A percentile compares a stretch with the other conserved stretches of the same genome.
phyloP scores from a whole-genome alignment of 2,797 vertebrate genomes.

The Hypotaenidia okinawae region DNA sequence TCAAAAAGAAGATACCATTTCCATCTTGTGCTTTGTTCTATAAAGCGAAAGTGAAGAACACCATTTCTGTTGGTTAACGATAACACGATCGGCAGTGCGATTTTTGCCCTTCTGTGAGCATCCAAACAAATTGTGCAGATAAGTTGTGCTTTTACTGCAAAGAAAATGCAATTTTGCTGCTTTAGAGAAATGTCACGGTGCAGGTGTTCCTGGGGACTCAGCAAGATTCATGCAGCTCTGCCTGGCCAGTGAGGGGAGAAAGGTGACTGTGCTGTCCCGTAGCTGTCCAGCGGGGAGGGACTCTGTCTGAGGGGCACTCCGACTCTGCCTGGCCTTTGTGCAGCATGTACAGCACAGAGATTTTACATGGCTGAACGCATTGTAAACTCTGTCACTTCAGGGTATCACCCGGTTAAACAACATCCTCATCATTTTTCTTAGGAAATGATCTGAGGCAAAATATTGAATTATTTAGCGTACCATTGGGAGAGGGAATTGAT shows the following conservation, averaged over 20 bases:
- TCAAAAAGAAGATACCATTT: neutral
- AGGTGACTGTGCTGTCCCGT: neutral
- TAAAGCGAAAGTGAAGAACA: neutral
- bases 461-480: constrained; percentile 72
- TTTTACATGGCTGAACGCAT: neutral
- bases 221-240: neutral
- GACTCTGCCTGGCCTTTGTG: neutral
- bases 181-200: rapidly evolving
- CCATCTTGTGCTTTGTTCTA: neutral
- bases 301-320: neutral
- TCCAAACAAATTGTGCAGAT: neutral
- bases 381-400: constrained; percentile 59
- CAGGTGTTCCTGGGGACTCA: neutral
- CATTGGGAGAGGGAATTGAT: constrained; percentile 63
- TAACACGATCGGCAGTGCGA: neutral
- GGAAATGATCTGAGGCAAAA: constrained; percentile 71
- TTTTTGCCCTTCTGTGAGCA: neutral
- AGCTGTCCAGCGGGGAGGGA: rapidly evolving
- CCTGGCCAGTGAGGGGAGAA: neutral
- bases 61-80: neutral
- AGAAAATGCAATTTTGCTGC: neutral
- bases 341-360: neutral
- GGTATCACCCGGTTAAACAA: constrained; percentile 58
- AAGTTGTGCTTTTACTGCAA: neutral
- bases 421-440: constrained; percentile 65